Base-by-base conservation (phyloP, 2,888 invertebrate species). In the Chorisops tibialis region DNA sequence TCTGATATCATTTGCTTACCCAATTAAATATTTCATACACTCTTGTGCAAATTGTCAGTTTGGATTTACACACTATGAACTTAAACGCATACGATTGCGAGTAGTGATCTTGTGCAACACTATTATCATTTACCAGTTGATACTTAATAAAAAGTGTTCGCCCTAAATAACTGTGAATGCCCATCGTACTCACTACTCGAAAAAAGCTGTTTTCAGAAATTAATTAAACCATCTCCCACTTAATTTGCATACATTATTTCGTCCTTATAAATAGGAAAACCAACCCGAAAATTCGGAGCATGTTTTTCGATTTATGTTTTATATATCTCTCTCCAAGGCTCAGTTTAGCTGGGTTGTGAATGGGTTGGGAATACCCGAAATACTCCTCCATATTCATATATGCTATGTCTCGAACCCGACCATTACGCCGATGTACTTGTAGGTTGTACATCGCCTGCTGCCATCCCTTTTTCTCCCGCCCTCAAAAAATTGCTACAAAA, bases 171-270 rank as follows among this genome's bases (percentile, higher is more conserved):
- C n/a, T n/a, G n/a, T n/a, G n/a, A n/a, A n/a, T n/a, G n/a, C n/a
- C n/a, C n/a, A n/a, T n/a, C n/a, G n/a, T n/a, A n/a, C n/a, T n/a
- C n/a, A n/a, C n/a, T n/a, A n/a, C n/a, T n/a, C n/a, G n/a, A n/a
- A 30, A 30, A 30, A 30, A 30, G 30, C 5, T 30, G 30, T 30
- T 30, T 30, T 30, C 35, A 43, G 43, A 45, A 56, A 56, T 56
- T 56, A 56, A 56, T 56, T 56, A 56, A 56, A 56, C 43, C 56
- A 56, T 56, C 43, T 56, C 30, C 56, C 56, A 56, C 56, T 43
- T 43, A 56, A 56, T 56, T 56, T 56, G 43, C 45, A 56, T 56
- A 18, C 43, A 16, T 43, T 30, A 45, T 56, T 56, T 30, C 43
- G n/a, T 30, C 9, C 24, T 18, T 45, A 24, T 45, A 24, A 43